Evolutionary conservation across 1,140 invertebrate species (phyloP).

Genomic region (Drosophila cardini): DNA sequence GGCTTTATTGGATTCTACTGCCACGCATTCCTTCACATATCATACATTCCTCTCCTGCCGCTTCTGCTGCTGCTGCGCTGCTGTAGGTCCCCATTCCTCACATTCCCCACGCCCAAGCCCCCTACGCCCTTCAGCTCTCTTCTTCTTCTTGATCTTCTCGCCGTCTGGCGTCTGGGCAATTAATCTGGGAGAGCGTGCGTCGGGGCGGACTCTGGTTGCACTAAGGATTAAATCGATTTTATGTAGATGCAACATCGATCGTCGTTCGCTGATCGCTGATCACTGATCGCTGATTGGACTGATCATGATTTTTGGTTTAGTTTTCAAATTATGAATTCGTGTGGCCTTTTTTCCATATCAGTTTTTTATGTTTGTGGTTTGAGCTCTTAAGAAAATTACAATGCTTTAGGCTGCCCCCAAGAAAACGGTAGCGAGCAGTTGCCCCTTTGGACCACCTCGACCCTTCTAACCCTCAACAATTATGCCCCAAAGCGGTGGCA

Average conservation of each 20-base stretch:
- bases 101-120: background rate
- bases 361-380: slow-evolving; percentile 34
- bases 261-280: slow-evolving; percentile 8
- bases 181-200: slow-evolving; percentile 74
- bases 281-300: slow-evolving; percentile 16
- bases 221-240: slow-evolving; percentile 81
- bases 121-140: background rate
- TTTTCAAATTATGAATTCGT: slow-evolving; percentile 63
- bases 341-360: slow-evolving; percentile 33
- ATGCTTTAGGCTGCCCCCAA: slow-evolving; percentile 45
- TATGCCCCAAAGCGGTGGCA: slow-evolving; percentile 51
- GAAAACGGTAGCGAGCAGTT: slow-evolving; percentile 61
- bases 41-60: slow-evolving; percentile 27
- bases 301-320: slow-evolving; percentile 67
- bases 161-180: slow-evolving; percentile 64
- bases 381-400: slow-evolving; percentile 72
- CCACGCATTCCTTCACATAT: slow-evolving; percentile 48
- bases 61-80: slow-evolving; percentile 52
- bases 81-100: slow-evolving; percentile 69
- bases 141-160: slow-evolving; percentile 14
- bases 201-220: slow-evolving; percentile 45
- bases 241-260: slow-evolving; percentile 62
- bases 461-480: background rate
- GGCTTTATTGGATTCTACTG: slow-evolving; percentile 76
- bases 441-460: background rate